Evolutionary conservation across 2,888 invertebrate species (phyloP).

Genomic region (Andrena bucephala): DNA sequence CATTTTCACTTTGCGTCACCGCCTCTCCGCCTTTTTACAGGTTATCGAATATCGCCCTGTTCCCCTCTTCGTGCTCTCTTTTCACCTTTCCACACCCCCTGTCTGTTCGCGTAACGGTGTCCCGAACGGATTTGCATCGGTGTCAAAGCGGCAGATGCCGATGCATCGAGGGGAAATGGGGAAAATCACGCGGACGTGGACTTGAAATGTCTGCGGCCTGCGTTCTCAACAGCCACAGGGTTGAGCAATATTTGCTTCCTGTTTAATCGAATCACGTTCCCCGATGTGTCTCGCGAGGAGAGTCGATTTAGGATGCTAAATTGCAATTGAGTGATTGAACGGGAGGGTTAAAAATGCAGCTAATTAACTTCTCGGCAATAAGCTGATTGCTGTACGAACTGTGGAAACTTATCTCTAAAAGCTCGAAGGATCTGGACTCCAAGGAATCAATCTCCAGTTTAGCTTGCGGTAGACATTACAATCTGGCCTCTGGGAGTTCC

Average conservation of each 20-base stretch:
- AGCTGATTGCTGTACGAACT: neutral
- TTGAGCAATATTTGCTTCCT: constrained; percentile 11
- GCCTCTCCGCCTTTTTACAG: constrained; percentile 81
- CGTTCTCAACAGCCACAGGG: constrained; percentile 7
- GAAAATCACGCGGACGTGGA: constrained; percentile 27
- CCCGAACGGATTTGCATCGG: constrained; percentile 53
- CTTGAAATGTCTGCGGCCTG: constrained; percentile 28
- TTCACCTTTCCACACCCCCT: constrained; percentile 8
- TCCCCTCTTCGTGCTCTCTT: constrained; percentile 2
- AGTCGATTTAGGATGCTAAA: constrained; percentile 9
- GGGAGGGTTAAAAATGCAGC: constrained; percentile 11
- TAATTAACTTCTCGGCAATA: constrained; percentile 23
- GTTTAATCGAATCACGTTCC: constrained; percentile 29
- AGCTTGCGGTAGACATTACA: constrained; percentile 64
- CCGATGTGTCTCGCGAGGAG: constrained; percentile 7
- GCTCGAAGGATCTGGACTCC: neutral
- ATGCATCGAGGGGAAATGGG: constrained; percentile 50
- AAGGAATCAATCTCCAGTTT: constrained; percentile 37
- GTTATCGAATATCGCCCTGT: constrained; percentile 78
- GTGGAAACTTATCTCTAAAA: neutral
- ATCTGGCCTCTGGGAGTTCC: constrained; percentile 66
- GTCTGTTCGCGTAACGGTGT: constrained; percentile 40
- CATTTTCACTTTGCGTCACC: constrained; percentile 84
- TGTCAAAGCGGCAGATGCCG: constrained; percentile 42
- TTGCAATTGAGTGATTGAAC: constrained; percentile 6